phyloP scores from a whole-genome alignment of 2,113 vertebrate species.

The Lota lota region DNA sequence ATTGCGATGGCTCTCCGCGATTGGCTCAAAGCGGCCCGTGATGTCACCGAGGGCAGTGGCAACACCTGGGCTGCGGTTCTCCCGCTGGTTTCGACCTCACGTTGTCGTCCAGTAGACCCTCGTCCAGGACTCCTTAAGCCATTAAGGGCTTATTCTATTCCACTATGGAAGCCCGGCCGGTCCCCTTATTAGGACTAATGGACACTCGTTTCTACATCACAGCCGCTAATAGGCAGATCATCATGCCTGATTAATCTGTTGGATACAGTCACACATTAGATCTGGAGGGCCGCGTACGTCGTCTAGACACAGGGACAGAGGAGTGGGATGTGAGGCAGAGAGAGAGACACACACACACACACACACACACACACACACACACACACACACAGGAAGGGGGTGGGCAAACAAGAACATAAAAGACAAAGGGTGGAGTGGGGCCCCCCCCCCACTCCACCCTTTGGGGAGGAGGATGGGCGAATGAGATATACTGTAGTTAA shows the following conservation, averaged over 20 bases:
- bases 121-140: constrained; percentile 32
- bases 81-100: no score
- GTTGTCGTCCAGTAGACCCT: constrained; percentile 1
- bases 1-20: no score
- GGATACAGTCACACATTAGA: constrained; percentile 32
- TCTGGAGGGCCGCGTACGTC: constrained; percentile 16
- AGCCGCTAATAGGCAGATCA: constrained; percentile 48
- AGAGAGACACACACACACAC: constrained; percentile 21
- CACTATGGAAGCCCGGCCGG: constrained; percentile 25
- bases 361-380: constrained; percentile 43
- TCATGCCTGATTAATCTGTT: constrained; percentile 55
- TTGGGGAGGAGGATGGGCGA: no score
- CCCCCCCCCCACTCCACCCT: no score
- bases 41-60: no score
- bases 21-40: no score
- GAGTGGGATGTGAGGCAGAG: constrained; percentile 60
- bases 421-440: background rate
- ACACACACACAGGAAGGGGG: constrained; percentile 65
- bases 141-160: constrained; percentile 29
- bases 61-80: no score
- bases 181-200: constrained; percentile 52
- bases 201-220: constrained; percentile 62
- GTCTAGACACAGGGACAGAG: constrained; percentile 58
- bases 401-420: constrained; percentile 59
- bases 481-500: background rate